A percentile compares a stretch with the other conserved stretches of the same genome.
These are phyloP conservation scores for Sylvicapra grimmia DNA, from an alignment of 2,113 vertebrate genomes.

Conservation along the genomic window DNA sequence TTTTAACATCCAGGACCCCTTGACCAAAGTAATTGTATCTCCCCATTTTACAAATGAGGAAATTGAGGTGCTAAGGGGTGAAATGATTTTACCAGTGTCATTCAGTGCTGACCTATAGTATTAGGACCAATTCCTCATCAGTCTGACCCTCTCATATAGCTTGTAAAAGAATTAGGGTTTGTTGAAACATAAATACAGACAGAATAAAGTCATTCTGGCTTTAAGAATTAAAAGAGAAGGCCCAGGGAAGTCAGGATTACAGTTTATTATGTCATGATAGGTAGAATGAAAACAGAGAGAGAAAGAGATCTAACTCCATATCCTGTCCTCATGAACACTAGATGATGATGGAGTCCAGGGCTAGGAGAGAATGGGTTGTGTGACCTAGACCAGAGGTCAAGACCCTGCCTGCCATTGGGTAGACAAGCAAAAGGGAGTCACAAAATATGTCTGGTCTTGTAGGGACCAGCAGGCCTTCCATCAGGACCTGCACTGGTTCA, in stretches of 20 bases:
- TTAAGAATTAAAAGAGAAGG: background rate
- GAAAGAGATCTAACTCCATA: background rate
- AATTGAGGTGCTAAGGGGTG: background rate
- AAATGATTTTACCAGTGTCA: background rate
- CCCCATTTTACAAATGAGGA: background rate
- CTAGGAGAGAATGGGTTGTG: background rate
- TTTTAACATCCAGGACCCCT: background rate
- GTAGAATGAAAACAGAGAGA: background rate
- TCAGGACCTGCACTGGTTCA: background rate
- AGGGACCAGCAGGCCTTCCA: background rate
- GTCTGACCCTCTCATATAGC: background rate
- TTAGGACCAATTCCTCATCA: background rate
- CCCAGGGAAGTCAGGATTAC: background rate
- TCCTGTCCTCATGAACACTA: background rate
- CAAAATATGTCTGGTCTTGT: background rate
- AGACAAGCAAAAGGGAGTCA: background rate
- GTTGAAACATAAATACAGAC: background rate
- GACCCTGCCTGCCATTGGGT: background rate
- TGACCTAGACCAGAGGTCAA: background rate
- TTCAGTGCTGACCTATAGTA: background rate
- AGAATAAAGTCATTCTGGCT: background rate
- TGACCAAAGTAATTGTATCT: background rate
- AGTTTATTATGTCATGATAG: background rate
- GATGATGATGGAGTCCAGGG: background rate
- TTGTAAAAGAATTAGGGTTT: conserved; percentile 2